Percentiles rank a stretch among this genome's conserved stretches.
These are phyloP conservation scores for Smittia aterrima DNA, from an alignment of 2,888 invertebrate genomes.

Conservation along the genomic window DNA sequence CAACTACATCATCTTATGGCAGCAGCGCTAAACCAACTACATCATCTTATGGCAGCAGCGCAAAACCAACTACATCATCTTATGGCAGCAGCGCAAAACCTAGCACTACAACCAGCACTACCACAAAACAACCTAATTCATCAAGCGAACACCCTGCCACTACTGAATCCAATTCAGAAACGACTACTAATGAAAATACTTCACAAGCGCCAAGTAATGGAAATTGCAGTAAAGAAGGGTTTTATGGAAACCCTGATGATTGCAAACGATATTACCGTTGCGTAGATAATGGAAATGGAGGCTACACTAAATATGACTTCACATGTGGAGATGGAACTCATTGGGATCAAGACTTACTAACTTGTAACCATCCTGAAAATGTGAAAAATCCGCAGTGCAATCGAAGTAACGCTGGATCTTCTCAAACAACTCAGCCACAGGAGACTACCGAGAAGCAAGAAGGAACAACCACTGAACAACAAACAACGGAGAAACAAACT, in stretches of 20 bases:
- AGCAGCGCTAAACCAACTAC: conserved; percentile 22
- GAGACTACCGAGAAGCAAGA: not conserved
- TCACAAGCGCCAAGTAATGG: conserved; percentile 43
- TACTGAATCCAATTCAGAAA: no score
- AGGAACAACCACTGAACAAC: conserved; percentile 46
- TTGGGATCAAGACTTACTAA: conserved; percentile 65
- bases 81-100: no score
- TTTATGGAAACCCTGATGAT: conserved; percentile 60
- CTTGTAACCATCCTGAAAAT: conserved; percentile 67
- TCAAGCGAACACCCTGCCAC: conserved; percentile 35
- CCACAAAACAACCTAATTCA: conserved; percentile 35
- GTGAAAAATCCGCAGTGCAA: conserved; percentile 49
- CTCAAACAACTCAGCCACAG: not conserved
- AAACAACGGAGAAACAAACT: conserved; percentile 43
- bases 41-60: conserved; percentile 11
- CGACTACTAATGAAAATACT: not conserved
- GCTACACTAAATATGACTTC: conserved; percentile 65
- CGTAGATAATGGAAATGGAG: conserved; percentile 61
- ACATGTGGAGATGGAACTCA: conserved; percentile 69
- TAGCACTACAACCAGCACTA: conserved; percentile 34
- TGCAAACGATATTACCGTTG: conserved; percentile 68
- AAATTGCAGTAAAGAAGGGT: conserved; percentile 60
- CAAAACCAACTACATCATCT: no score
- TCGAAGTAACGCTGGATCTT: not conserved
- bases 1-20: no score